phyloP scores from a whole-genome alignment of 2,113 vertebrate genomes.

The Pachyramphus minor region DNA sequence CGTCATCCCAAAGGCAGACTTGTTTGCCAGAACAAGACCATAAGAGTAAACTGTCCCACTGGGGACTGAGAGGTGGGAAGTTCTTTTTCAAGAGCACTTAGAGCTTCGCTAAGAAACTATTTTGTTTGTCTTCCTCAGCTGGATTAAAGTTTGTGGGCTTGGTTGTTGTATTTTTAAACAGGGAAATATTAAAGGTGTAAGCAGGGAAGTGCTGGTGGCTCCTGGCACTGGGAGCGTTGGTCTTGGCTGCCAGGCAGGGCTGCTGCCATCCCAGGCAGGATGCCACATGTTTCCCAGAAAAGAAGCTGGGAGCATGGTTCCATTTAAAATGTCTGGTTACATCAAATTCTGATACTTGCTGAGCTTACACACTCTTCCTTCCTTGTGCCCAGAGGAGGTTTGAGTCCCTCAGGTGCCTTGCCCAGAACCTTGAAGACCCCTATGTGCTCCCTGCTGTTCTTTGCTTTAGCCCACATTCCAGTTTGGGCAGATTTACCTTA shows the following conservation, averaged over 20 bases:
- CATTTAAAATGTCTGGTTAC: neutral
- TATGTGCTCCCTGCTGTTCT: neutral
- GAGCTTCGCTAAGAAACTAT: neutral
- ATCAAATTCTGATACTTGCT: neutral
- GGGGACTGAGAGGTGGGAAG: neutral
- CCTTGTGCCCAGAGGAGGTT: neutral
- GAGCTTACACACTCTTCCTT: neutral
- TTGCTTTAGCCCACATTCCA: neutral
- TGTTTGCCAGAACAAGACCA: neutral
- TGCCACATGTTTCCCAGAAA: neutral
- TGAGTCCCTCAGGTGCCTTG: neutral
- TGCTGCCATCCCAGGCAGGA: neutral
- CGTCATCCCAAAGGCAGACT: neutral
- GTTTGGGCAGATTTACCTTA: neutral
- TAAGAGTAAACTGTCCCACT: neutral
- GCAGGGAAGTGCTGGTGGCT: neutral
- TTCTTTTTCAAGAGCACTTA: neutral
- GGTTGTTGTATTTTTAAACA: neutral
- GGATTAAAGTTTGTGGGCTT: neutral
- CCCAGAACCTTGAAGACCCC: neutral
- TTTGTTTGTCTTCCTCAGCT: neutral
- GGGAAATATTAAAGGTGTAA: neutral
- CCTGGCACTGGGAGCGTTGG: neutral
- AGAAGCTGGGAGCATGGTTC: neutral
- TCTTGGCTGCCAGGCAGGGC: neutral